Evolutionary conservation across 2,888 invertebrate genomes (phyloP), one percentile per base, ranked within the genome.

Genomic region (Eumacrocentrus americanus): DNA sequence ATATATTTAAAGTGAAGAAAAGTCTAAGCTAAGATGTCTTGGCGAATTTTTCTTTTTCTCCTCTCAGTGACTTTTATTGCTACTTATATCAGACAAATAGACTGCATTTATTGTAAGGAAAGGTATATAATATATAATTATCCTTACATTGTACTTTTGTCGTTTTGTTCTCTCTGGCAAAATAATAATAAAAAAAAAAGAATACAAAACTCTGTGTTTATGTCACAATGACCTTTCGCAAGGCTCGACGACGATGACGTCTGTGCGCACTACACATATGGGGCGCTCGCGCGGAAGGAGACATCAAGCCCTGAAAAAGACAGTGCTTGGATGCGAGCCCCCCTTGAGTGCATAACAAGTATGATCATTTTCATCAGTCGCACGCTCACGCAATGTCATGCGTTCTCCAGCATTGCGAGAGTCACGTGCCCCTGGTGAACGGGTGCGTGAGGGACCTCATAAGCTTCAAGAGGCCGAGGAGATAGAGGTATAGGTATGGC

Each of bases 371-470:
- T 37, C 18, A 50, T 34, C 34, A 11, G 35, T 12, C 14, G 16
- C 18, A 18, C 23, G 47, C 47, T 23, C 25, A 25, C 16, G 9
- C 16, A 23, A 50, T 34, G 50, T 34, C 29, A 50, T 35, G 34
- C 18, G 9, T 48, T 48, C 48, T 34, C 50, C n/a, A 50, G 35
- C 38, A 20, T 52, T 20, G 3, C 37, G 9, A 38, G 12, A 38
- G 51, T 52, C 51, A 52, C 38, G 51, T 52, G 51, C 51, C 23
- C 25, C 22, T 37, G n/a, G 37, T 12, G 22, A 52, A 52, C 51
- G 51, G 23, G 51, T 52, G 51, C 51, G 38, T 52, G 38, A 38
- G 23, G 51, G 14, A 37, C 14, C n/a, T 52, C 38, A 50, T 20
- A 42, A 50, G 16, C 50, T 34, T 14, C 25, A n/a, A n/a, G n/a